These are phyloP conservation scores for Synergus umbraculus DNA, from an alignment of 2,888 invertebrate species.

Conservation along the genomic window DNA sequence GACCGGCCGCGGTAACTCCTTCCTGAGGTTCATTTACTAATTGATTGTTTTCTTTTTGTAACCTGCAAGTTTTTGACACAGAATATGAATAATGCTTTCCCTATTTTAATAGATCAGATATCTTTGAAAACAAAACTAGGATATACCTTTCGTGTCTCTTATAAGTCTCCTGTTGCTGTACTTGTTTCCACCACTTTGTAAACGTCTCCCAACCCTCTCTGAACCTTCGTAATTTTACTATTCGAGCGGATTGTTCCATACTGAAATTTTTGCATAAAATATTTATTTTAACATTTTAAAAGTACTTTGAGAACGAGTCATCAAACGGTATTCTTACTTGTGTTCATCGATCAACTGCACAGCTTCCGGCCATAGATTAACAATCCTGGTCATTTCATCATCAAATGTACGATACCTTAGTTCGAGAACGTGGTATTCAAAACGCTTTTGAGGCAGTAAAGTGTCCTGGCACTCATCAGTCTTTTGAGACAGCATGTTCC, in stretches of 20 bases:
- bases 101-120: not conserved
- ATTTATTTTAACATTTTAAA: constrained; percentile 20
- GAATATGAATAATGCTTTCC: not conserved
- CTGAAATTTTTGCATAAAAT: constrained; percentile 56
- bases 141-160: constrained; percentile 36
- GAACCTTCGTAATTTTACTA: constrained; percentile 66
- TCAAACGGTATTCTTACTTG: constrained; percentile 60
- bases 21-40: constrained; percentile 15
- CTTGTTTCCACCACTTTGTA: constrained; percentile 60
- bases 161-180: constrained; percentile 48
- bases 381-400: constrained; percentile 80
- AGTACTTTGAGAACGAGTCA: not conserved
- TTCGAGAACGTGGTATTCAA: constrained; percentile 76
- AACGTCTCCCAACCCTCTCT: constrained; percentile 67
- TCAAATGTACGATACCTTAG: constrained; percentile 80
- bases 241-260: constrained; percentile 67
- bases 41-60: constrained; percentile 19
- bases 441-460: constrained; percentile 69
- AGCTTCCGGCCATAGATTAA: constrained; percentile 80
- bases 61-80: not conserved
- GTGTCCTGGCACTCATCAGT: constrained; percentile 70
- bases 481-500: constrained; percentile 70
- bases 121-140: not conserved
- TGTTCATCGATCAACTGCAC: constrained; percentile 79
- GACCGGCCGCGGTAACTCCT: constrained; percentile 44